Evolutionary conservation across 2,888 invertebrate genomes (phyloP), one percentile per base, ranked within the genome.

Genomic region (Formica aserva): DNA sequence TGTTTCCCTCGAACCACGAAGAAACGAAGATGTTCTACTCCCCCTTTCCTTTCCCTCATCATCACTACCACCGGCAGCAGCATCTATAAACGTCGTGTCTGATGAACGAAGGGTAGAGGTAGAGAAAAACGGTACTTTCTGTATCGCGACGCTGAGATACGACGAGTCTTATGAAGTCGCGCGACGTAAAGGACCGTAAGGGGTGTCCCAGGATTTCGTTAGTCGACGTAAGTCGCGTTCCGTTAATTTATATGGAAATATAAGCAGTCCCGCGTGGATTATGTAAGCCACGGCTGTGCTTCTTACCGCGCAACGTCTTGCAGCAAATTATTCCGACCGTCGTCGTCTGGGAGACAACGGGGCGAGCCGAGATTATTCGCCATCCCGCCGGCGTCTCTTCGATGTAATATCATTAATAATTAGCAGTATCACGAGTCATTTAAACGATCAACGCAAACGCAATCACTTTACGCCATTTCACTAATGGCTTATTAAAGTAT

Each of bases 241-340:
- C 71, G 55, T 84, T 88, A 88, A 88, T 88, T 88, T 88, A 62
- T 88, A 88, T 88, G 87, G 87, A 86, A 88, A 88, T 88, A 82
- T 67, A 83, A 57, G 52, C 69, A 45, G 74, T 26, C 80, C 15
- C 77, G 26, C 26, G 52, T 52, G 78, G 82, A 88, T 88, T 88
- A 88, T 88, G 80, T 86, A 86, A 82, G 71, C 32, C 75, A 41
- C 67, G 67, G 62, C 57, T 82, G 52, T 52, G 62, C 29, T 66
- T 75, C 75, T 62, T 80, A 78, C 52, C 29, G 41, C 38, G 38
- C 57, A 57, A 57, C 45, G 83, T 83, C 74, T 63, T 48, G 62
- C 67, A 18, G 65, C 77, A 74, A 82, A 86, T 86, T 82, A 87
- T 87, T 74, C 74, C 52, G 35, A 29, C 18, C 66, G 48, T 62